Evolutionary conservation across 2,113 vertebrate species (phyloP).

Genomic region (Arothron firmamentum): DNA sequence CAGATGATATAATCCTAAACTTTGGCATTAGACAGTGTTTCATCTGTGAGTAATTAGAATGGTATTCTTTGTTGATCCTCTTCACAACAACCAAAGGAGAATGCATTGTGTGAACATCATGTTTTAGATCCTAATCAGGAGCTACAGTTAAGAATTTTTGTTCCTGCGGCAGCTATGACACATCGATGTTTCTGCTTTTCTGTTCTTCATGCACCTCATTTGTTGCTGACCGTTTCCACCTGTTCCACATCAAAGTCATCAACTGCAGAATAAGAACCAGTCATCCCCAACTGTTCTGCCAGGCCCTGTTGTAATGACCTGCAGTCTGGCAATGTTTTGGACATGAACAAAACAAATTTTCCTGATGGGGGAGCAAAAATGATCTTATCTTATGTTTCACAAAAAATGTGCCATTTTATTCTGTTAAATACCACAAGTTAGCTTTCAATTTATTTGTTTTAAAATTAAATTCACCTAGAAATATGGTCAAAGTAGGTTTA

Average conservation of each 20-base stretch:
- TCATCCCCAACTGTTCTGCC: neutral
- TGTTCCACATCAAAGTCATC: neutral
- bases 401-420: too few species aligned
- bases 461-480: too few species aligned
- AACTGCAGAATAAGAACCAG: neutral
- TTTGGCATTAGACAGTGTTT: neutral
- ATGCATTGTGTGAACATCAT: neutral
- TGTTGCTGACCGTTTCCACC: neutral
- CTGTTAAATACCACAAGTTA: too few species aligned
- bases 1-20: neutral
- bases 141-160: too few species aligned
- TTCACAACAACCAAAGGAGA: neutral
- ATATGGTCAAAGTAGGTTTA: too few species aligned
- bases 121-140: too few species aligned
- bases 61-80: conserved; percentile 1
- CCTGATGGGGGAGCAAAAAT: too few species aligned
- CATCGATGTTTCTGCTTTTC: neutral
- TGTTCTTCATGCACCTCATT: neutral
- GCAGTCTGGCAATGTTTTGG: neutral
- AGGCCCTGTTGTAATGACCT: neutral
- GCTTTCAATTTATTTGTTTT: too few species aligned
- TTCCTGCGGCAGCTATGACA: too few species aligned
- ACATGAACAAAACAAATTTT: too few species aligned
- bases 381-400: too few species aligned
- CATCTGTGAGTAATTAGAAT: conserved; percentile 10